A percentile compares a stretch with the other conserved stretches of the same genome.
These are phyloP conservation scores for Chascanopsetta lugubris DNA, from an alignment of 2,113 vertebrate species.

Conservation along the genomic window DNA sequence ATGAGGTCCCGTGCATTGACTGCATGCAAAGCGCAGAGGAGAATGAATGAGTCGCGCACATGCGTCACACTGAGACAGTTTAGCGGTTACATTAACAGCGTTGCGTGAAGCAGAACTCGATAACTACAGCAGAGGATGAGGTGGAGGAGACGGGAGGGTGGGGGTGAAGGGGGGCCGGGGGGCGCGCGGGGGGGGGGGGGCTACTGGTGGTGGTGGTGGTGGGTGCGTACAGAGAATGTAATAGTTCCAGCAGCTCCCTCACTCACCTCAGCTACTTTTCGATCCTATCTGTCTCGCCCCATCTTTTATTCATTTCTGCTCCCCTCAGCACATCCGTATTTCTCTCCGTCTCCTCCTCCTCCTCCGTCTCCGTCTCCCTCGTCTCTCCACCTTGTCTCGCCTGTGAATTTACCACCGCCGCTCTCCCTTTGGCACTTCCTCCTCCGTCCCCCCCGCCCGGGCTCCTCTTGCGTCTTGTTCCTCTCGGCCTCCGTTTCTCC, in stretches of 20 bases:
- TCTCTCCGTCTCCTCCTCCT: conserved; percentile 42
- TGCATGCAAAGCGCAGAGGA: conserved; percentile 19
- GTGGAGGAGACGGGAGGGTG: not conserved
- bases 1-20: conserved; percentile 1
- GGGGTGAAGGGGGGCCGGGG: too few species aligned
- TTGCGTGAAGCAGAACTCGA: conserved; percentile 33
- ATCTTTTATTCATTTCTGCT: conserved; percentile 74
- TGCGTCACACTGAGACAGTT: conserved; percentile 29
- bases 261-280: conserved; percentile 60
- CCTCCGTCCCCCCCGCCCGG: conserved; percentile 6
- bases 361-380: conserved; percentile 46
- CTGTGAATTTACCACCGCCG: conserved; percentile 64
- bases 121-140: conserved; percentile 43
- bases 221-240: conserved; percentile 51
- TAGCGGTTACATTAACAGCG: conserved; percentile 40
- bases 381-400: conserved; percentile 39
- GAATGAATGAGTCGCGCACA: conserved; percentile 19
- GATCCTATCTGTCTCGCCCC: conserved; percentile 62
- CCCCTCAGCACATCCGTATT: conserved; percentile 60
- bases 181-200: not conserved
- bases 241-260: conserved; percentile 59
- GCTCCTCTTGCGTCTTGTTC: conserved; percentile 14
- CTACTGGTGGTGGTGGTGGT: not conserved
- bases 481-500: conserved; percentile 43
- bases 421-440: conserved; percentile 57